Evolutionary conservation across 1,140 invertebrate genomes (phyloP).

Genomic region (Drosophila tsacasi): DNA sequence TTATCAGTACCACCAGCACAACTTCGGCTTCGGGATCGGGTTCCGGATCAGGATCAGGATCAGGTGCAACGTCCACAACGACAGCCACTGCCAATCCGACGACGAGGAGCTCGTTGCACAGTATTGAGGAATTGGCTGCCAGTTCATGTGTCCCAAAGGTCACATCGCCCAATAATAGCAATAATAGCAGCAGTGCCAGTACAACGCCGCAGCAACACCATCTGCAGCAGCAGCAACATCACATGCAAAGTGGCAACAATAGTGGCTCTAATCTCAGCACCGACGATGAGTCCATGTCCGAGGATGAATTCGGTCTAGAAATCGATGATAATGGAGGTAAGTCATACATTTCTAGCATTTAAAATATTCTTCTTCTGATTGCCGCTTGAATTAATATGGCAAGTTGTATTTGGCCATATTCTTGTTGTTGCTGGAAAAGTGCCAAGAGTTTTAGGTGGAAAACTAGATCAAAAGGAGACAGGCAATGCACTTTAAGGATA

Average conservation of each 20-base stretch:
- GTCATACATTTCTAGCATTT: slow-evolving; percentile 4
- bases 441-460: background rate
- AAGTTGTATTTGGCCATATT: slow-evolving; percentile 56
- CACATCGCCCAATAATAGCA: slow-evolving; percentile 33
- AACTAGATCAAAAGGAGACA: background rate
- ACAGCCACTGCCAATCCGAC: slow-evolving; percentile 60
- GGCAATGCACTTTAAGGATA: background rate
- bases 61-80: slow-evolving; percentile 40
- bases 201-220: slow-evolving; percentile 25
- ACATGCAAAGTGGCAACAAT: slow-evolving; percentile 55
- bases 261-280: slow-evolving; percentile 69
- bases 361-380: background rate
- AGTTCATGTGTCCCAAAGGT: slow-evolving; percentile 65
- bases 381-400: background rate
- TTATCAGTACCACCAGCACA: slow-evolving; percentile 53
- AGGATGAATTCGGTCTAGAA: slow-evolving; percentile 73
- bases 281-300: slow-evolving; percentile 76
- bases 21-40: slow-evolving; percentile 14
- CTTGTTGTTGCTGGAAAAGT: slow-evolving; percentile 33
- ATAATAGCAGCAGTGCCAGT: slow-evolving; percentile 25
- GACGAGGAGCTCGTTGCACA: slow-evolving; percentile 60
- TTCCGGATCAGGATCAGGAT: slow-evolving; percentile 16
- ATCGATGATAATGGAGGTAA: slow-evolving; percentile 75
- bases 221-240: slow-evolving; percentile 40
- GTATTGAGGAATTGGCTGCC: slow-evolving; percentile 74